These are phyloP conservation scores for Florisuga fusca DNA, from an alignment of 2,797 vertebrate genomes.

Conservation along the genomic window DNA sequence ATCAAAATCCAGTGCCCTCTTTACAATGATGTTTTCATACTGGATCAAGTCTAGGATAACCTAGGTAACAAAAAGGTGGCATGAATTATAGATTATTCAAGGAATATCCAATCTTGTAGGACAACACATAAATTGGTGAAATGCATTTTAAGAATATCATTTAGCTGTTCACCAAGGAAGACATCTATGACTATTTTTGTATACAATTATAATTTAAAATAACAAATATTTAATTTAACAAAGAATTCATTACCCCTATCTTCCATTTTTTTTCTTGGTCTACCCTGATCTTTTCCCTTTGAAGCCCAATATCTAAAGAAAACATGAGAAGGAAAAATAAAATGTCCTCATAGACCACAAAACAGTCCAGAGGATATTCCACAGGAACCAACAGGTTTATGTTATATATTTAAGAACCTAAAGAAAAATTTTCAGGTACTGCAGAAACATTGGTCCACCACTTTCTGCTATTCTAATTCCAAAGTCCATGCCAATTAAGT, in stretches of 20 bases:
- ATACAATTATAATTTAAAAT: background rate
- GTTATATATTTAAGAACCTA: background rate
- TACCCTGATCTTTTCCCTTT: background rate
- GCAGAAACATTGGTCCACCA: background rate
- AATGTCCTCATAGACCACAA: background rate
- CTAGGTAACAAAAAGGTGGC: conserved; percentile 68
- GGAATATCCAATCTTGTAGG: background rate
- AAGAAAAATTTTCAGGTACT: background rate
- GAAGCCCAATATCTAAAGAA: background rate
- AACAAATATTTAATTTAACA: background rate
- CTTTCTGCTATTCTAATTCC: background rate
- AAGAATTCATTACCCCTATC: background rate
- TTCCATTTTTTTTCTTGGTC: background rate
- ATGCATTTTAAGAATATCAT: background rate
- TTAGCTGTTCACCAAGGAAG: background rate
- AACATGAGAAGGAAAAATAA: background rate
- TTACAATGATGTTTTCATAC: conserved; percentile 86
- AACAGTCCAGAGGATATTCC: background rate
- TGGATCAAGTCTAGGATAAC: conserved; percentile 90
- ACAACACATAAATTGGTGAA: background rate
- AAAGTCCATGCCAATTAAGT: background rate
- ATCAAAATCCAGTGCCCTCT: conserved; percentile 81
- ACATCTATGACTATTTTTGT: background rate
- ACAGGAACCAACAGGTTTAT: background rate
- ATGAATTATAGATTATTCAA: background rate